Percentiles rank a stretch among this genome's conserved stretches.
Evolutionary conservation across 2,888 invertebrate genomes (phyloP).

Genomic region (Hypena proboscidalis): DNA sequence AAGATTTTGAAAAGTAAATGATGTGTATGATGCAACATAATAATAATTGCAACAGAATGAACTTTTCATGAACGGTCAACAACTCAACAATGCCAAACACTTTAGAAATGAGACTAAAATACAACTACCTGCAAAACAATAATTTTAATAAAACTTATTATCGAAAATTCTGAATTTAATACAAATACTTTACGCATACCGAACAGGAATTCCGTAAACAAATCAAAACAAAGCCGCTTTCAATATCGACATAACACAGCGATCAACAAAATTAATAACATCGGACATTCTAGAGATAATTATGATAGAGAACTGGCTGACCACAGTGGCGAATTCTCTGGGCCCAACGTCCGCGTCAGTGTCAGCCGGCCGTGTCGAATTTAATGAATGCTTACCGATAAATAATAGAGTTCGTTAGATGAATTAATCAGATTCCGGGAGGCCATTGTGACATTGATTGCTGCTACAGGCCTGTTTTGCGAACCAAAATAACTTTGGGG

Average conservation of each 20-base stretch:
- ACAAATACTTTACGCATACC: too few relatives aligned
- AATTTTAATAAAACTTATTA: too few relatives aligned
- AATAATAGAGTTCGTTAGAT: slow-evolving; percentile 70
- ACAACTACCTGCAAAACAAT: too few relatives aligned
- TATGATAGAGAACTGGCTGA: slow-evolving; percentile 31
- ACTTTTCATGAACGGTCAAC: too few relatives aligned
- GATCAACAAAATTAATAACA: slow-evolving; percentile 36
- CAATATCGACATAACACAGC: slow-evolving; percentile 7
- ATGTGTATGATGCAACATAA: background rate
- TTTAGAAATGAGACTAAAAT: too few relatives aligned
- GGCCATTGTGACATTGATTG: slow-evolving; percentile 56
- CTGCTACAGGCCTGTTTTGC: slow-evolving; percentile 40
- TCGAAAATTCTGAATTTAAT: too few relatives aligned
- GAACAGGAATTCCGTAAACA: background rate
- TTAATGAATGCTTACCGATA: slow-evolving; percentile 66
- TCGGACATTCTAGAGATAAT: slow-evolving; percentile 33
- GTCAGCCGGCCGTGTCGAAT: slow-evolving; percentile 54
- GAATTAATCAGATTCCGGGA: slow-evolving; percentile 60
- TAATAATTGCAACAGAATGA: too few relatives aligned
- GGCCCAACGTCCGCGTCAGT: slow-evolving; percentile 32
- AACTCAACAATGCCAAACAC: too few relatives aligned
- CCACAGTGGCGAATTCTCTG: slow-evolving; percentile 30
- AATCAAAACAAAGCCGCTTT: slow-evolving; percentile 2
- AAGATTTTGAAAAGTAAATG: too few relatives aligned
- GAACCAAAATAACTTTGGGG: slow-evolving; percentile 35